Conservation (phyloP, 30 jellyfish, hydroid and myxozoan species). For the Aurelia aurita region DNA sequence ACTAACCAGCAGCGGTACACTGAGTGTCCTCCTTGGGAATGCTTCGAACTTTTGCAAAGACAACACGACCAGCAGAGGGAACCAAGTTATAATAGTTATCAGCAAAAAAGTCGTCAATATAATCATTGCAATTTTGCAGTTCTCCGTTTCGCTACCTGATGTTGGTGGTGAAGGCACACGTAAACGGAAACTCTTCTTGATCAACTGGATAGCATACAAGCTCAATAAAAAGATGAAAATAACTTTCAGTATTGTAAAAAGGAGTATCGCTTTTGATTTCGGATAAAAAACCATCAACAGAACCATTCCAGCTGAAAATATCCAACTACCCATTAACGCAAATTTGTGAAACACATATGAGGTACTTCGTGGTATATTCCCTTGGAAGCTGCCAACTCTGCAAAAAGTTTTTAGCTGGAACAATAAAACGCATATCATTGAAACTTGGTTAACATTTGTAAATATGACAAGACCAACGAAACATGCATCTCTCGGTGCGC, state of each 20-base stretch:
- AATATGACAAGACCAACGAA: conserved; percentile 13
- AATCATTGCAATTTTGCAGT: conserved; percentile 14
- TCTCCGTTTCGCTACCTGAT: conserved; percentile 1
- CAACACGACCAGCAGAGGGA: conserved; percentile 37
- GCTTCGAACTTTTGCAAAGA: conserved; percentile 40
- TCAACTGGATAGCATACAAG: conserved; percentile 13
- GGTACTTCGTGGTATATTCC: background rate
- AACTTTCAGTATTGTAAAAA: conserved; percentile 23
- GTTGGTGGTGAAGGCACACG: background rate
- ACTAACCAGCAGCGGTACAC: conserved; percentile 1
- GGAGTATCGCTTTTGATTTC: background rate
- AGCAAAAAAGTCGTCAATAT: conserved; percentile 40
- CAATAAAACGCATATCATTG: conserved; percentile 42
- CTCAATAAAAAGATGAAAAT: conserved; percentile 17
- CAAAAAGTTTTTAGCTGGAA: conserved; percentile 16
- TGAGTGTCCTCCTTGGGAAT: conserved; percentile 7
- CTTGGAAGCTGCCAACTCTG: background rate
- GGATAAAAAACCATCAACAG: conserved; percentile 5
- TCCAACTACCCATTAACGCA: conserved; percentile 40
- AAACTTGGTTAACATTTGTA: conserved; percentile 50
- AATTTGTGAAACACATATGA: conserved; percentile 10
- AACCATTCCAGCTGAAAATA: conserved; percentile 35
- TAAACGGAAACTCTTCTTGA: conserved; percentile 16
- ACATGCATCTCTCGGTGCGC: conserved; percentile 37
- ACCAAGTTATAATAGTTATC: conserved; percentile 43